Conservation (phyloP, 2,888 invertebrate species). For the Synergus gifuensis region DNA sequence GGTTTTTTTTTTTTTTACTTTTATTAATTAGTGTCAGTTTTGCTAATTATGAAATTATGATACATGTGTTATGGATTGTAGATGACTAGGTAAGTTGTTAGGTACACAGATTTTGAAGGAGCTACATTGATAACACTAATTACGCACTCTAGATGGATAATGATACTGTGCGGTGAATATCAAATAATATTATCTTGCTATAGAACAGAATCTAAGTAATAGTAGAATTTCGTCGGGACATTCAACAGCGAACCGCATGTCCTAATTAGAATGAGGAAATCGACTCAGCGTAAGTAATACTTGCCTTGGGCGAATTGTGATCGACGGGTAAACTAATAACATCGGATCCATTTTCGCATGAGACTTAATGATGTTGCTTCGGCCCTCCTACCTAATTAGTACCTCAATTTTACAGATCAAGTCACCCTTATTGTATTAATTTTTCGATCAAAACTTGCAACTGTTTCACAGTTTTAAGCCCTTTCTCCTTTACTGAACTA, state of each 20-base stretch:
- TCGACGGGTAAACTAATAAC: slow-evolving; percentile 35
- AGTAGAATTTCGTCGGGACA: neutral
- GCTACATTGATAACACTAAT: neutral
- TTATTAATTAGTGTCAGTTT: too few species aligned
- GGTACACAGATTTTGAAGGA: neutral
- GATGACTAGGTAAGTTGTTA: neutral
- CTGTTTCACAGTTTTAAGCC: neutral
- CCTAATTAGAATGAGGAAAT: slow-evolving; percentile 39
- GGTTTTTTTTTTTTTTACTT: too few species aligned
- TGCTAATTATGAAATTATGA: too few species aligned
- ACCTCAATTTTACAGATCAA: slow-evolving; percentile 10
- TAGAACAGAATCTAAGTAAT: neutral
- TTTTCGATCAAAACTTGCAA: neutral
- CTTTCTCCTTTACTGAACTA: neutral
- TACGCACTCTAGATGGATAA: neutral
- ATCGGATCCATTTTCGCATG: slow-evolving; percentile 32
- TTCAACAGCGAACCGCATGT: slow-evolving; percentile 4
- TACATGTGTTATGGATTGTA: neutral
- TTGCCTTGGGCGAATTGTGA: slow-evolving; percentile 35
- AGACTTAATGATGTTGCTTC: slow-evolving; percentile 26
- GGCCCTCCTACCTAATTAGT: slow-evolving; percentile 13
- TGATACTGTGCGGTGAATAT: neutral
- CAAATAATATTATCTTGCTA: neutral
- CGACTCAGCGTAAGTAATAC: slow-evolving; percentile 37
- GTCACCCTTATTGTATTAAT: neutral